A percentile compares a stretch with the other conserved stretches of the same genome.
These are phyloP conservation scores for Emberiza fucata DNA, from an alignment of 2,113 vertebrate species.

Conservation along the genomic window DNA sequence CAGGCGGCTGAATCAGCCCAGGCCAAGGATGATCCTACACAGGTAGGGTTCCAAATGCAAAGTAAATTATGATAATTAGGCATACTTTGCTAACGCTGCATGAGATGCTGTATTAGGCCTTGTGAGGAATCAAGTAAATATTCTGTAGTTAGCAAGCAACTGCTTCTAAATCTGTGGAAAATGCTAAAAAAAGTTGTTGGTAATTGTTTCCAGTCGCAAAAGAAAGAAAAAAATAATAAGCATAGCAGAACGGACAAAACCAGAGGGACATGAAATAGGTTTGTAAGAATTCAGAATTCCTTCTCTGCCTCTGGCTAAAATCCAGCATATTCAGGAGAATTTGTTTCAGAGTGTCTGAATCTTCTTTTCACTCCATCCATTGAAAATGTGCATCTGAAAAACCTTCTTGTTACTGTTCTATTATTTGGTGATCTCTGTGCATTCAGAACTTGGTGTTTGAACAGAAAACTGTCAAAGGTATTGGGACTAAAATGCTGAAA, in stretches of 20 bases:
- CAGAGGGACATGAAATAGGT: neutral
- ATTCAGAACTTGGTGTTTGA: neutral
- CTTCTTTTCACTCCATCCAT: neutral
- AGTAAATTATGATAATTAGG: neutral
- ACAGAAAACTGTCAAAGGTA: neutral
- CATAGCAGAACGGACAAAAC: neutral
- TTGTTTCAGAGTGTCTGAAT: neutral
- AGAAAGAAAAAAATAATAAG: neutral
- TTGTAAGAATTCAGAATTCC: neutral
- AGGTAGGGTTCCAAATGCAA: neutral
- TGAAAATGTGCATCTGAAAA: neutral
- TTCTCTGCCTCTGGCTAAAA: neutral
- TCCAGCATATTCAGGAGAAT: neutral
- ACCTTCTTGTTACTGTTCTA: neutral
- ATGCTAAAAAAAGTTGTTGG: neutral
- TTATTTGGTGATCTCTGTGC: neutral
- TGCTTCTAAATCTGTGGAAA: neutral
- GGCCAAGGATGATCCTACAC: neutral
- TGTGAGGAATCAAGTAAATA: neutral
- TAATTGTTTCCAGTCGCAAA: neutral
- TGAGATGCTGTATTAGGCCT: neutral
- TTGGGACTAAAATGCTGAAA: neutral
- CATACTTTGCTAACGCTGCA: neutral
- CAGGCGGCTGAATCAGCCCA: neutral
- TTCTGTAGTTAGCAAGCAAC: neutral